These are phyloP conservation scores for Macroteleia sp. DNA, from an alignment of 2,888 invertebrate genomes.

Conservation along the genomic window DNA sequence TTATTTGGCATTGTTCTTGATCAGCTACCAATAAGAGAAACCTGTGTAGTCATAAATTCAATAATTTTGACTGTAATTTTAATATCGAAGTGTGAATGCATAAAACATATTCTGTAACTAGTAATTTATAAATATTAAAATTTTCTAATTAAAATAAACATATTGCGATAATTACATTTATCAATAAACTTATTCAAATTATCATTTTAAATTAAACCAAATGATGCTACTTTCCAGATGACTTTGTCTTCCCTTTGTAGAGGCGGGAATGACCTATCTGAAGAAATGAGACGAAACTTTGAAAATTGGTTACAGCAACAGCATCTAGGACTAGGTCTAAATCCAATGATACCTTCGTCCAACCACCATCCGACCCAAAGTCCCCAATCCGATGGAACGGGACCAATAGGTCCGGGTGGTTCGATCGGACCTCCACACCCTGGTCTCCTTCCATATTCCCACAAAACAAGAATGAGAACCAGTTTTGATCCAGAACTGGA, in stretches of 20 bases:
- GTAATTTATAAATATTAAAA: no score
- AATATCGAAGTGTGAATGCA: no score
- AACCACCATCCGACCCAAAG: constrained; percentile 79
- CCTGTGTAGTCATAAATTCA: no score
- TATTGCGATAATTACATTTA: no score
- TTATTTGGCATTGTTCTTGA: no score
- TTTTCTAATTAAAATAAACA: no score
- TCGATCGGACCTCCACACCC: constrained; percentile 87
- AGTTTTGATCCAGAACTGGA: constrained; percentile 99
- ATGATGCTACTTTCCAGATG: constrained; percentile 85
- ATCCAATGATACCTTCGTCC: constrained; percentile 75
- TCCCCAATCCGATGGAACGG: constrained; percentile 83
- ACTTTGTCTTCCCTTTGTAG: constrained; percentile 93
- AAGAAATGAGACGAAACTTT: constrained; percentile 94
- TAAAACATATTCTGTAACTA: no score
- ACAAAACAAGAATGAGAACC: constrained; percentile 97
- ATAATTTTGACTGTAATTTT: no score
- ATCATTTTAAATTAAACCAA: constrained; percentile 3
- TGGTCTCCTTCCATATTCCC: constrained; percentile 87
- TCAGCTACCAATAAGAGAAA: no score
- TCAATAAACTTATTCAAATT: no score
- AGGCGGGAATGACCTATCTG: constrained; percentile 91
- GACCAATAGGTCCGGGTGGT: constrained; percentile 81
- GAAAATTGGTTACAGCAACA: constrained; percentile 90
- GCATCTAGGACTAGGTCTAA: constrained; percentile 78